Evolutionary conservation across 2,888 invertebrate species (phyloP), one percentile per base, ranked within the genome.

Genomic region (Aricia artaxerxes): DNA sequence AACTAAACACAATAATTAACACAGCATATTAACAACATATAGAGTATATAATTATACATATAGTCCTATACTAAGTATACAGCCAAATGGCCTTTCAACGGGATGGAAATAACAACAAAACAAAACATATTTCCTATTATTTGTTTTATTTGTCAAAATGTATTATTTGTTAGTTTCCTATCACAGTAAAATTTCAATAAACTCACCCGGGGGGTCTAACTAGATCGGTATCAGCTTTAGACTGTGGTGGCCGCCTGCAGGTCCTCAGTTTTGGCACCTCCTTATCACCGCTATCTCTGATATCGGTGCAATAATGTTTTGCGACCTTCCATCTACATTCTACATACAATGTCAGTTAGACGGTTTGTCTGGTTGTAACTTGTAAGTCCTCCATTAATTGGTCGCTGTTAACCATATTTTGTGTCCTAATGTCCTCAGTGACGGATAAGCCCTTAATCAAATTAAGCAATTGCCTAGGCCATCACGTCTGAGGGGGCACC

Each of bases 261-360:
- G 44, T 44, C 16, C 44, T n/a, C 73, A 73, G 73, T 73, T 73
- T 73, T 73, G 40, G n/a, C 73, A 73, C 73, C n/a, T 16, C 44
- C 13, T 73, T 73, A 73, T 73, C 73, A 11, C 73, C 4, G 73
- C 44, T 73, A 73, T 73, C 73, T 73, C 44, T 7, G 73, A 73
- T 73, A 44, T n/a, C 73, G 44, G 40, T n/a, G n/a, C 40, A 7
- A n/a, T 44, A 44, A 73, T 44, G 9, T 73, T 73, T 73, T 44
- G n/a, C 44, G 73, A 73, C 73, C 73, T 73, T 73, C 73, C 73
- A 73, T 73, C n/a, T 73, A 73, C n/a, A 73, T 73, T 73, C n/a
- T 73, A 73, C n/a, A 73, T 73, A 73, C 44, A 24, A 73, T 11
- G 40, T 44, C 73, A 44, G 6, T 44, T 44, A 11, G n/a, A 11